phyloP scores from a whole-genome alignment of 37 sponge, comb jelly and placozoan species.

The Geodia barretti region DNA sequence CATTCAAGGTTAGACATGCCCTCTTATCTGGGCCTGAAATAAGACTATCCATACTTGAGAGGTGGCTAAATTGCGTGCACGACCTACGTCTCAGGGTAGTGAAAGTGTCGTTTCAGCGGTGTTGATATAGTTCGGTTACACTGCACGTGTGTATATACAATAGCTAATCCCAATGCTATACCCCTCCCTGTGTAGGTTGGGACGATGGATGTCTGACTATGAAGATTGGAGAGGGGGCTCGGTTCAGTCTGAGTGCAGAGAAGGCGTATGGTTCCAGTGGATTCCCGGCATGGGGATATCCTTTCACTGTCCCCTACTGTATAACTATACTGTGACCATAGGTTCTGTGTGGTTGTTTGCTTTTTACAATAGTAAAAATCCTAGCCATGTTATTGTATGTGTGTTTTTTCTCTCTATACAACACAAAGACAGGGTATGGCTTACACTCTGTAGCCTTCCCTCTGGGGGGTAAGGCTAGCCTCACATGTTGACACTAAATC shows the following conservation, averaged over 20 bases:
- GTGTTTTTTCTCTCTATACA: too few relatives aligned
- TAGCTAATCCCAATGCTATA: background rate
- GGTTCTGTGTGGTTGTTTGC: too few relatives aligned
- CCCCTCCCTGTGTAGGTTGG: slow-evolving; percentile 64
- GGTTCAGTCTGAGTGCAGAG: slow-evolving; percentile 55
- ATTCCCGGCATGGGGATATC: slow-evolving; percentile 90
- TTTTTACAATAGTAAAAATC: too few relatives aligned
- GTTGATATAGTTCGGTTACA: background rate
- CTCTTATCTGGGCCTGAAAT: background rate
- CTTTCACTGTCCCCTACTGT: slow-evolving; percentile 26
- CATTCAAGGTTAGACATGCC: slow-evolving; percentile 27
- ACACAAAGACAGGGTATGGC: too few relatives aligned
- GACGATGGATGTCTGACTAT: slow-evolving; percentile 88
- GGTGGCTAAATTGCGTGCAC: background rate
- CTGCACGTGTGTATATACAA: background rate
- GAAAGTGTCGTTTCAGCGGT: background rate
- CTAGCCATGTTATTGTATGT: too few relatives aligned
- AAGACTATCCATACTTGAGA: background rate
- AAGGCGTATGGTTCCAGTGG: slow-evolving; percentile 81
- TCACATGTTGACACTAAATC: too few relatives aligned
- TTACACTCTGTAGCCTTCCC: too few relatives aligned
- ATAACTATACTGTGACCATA: background rate
- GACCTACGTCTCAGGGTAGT: background rate
- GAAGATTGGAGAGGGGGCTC: slow-evolving; percentile 70
- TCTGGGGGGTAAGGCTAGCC: too few relatives aligned